Evolutionary conservation across 2,888 invertebrate genomes (phyloP), one percentile per base, ranked within the genome.

Genomic region (Pinctada fucata): DNA sequence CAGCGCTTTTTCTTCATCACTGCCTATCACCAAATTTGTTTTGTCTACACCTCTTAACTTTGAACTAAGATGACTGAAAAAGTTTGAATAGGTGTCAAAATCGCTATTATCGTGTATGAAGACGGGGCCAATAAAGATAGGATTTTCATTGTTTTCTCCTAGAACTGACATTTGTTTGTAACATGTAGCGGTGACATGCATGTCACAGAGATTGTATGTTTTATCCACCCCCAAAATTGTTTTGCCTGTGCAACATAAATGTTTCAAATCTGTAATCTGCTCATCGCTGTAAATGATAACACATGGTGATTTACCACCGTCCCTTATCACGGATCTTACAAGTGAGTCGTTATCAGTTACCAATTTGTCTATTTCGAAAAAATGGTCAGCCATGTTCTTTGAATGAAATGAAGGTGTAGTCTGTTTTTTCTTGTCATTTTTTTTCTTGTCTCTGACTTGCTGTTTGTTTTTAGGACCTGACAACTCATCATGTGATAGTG

Each of bases 291-390:
- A 69, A 3, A 75, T n/a, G 10, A 69, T 75, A 10, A 69, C 4
- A 48, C 69, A 75, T 45, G 75, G 69, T 52, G 75, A 58, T 69
- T 75, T 75, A 4, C 74, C 75, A 8, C 66, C n/a, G 16, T 31
- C 75, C 16, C 67, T 45, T 4, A 75, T 45, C 6, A 75, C 51
- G 2, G 75, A 75, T 50, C 45, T 3, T 2, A 75, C 75, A 16
- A 75, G 66, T 2, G 67, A 51, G 0, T 45, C 67, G 3, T 49
- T 45, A 4, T 75, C 45, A 2, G 75, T 50, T 2, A 75, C 31
- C 67, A 75, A 47, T n/a, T 75, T 75, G 8, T 75, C 67, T 16
- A 75, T 52, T 69, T 68, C 75, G 48, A 6, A 2, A 13, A 75
- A 16, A 31, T 75, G 52, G 45, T 75, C 75, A 3, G 75, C 75